Evolutionary conservation across 1,140 invertebrate species (phyloP).

Genomic region (Pogonognathellus flavescens): DNA sequence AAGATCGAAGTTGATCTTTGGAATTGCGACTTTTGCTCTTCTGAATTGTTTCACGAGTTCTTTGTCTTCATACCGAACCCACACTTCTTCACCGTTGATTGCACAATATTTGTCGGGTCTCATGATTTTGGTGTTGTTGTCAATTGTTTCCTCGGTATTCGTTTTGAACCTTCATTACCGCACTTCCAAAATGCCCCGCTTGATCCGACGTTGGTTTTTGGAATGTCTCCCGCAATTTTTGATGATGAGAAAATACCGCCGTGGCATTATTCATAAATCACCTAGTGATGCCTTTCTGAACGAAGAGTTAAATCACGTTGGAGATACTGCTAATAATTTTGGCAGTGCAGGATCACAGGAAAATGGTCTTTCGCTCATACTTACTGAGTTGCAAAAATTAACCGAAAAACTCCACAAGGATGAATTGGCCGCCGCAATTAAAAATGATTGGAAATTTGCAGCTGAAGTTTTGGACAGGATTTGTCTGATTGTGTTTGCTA

Average conservation of each 20-base stretch:
- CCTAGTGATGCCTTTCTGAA: background rate
- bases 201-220: background rate
- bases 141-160: background rate
- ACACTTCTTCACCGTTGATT: background rate
- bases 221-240: background rate
- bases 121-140: background rate
- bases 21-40: constrained; percentile 64
- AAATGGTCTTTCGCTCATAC: background rate
- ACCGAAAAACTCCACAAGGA: background rate
- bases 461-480: background rate
- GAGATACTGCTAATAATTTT: background rate
- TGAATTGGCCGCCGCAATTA: background rate
- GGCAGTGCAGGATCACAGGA: background rate
- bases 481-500: background rate
- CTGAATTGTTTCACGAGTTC: background rate
- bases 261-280: background rate
- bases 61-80: background rate
- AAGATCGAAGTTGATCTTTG: constrained; percentile 80
- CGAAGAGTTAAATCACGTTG: background rate
- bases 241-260: background rate
- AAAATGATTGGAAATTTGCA: background rate
- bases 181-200: background rate
- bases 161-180: background rate
- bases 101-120: background rate
- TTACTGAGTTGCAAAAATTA: background rate